phyloP scores from a whole-genome alignment of 1,140 invertebrate species.

The Odontomachus brunneus region DNA sequence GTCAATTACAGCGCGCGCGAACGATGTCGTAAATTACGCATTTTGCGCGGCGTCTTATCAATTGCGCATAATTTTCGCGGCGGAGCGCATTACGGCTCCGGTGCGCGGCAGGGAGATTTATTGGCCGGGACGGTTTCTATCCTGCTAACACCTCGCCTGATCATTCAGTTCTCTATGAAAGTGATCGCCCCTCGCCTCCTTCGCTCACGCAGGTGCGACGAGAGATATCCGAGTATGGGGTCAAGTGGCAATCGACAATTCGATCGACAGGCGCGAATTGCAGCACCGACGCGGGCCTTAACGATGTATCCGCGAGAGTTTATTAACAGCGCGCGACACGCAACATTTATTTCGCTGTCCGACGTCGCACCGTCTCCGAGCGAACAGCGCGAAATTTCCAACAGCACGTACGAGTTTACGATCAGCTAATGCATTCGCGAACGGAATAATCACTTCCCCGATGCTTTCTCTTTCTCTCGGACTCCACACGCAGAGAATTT shows the following conservation, averaged over 20 bases:
- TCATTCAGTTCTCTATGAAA: conserved; percentile 52
- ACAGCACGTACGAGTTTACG: conserved; percentile 13
- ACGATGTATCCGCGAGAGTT: conserved; percentile 27
- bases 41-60: conserved; percentile 71
- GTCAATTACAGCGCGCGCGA: conserved; percentile 63
- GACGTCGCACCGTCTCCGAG: not conserved
- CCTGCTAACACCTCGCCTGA: conserved; percentile 49
- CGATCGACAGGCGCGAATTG: conserved; percentile 41
- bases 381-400: not conserved
- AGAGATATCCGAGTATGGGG: conserved; percentile 38
- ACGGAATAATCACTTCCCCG: not conserved
- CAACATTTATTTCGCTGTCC: conserved; percentile 34
- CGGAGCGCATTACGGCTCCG: conserved; percentile 45
- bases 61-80: conserved; percentile 66
- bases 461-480: too few species aligned
- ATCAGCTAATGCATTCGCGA: not conserved
- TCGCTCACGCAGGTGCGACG: not conserved
- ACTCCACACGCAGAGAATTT: too few species aligned
- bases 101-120: conserved; percentile 63
- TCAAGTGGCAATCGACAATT: conserved; percentile 64
- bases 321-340: conserved; percentile 23
- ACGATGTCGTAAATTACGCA: conserved; percentile 68
- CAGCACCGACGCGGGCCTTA: conserved; percentile 18
- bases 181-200: conserved; percentile 6
- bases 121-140: conserved; percentile 64